These are phyloP conservation scores for Nerophis ophidion DNA, from an alignment of 2,113 vertebrate genomes.

Conservation along the genomic window DNA sequence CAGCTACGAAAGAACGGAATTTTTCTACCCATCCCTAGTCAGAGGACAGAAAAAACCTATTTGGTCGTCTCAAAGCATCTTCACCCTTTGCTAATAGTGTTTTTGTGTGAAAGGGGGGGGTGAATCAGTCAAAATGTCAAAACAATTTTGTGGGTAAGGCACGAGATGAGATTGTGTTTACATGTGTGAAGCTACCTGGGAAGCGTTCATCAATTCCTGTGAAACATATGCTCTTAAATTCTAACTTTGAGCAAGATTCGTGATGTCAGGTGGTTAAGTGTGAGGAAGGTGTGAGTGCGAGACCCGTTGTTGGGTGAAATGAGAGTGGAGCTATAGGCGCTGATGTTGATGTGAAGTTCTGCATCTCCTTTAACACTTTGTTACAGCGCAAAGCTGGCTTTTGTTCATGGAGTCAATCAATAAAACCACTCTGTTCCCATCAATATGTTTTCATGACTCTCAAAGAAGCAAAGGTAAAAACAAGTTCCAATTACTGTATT, in stretches of 20 bases:
- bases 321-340: constrained; percentile 34
- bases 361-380: constrained; percentile 8
- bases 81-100: not conserved
- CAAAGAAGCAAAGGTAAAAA: too few relatives aligned
- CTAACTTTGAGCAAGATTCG: constrained; percentile 33
- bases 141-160: not conserved
- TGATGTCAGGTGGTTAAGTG: constrained; percentile 46
- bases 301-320: constrained; percentile 4
- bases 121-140: constrained; percentile 5
- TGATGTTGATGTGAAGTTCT: constrained; percentile 18
- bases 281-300: constrained; percentile 8
- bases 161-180: constrained; percentile 34
- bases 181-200: constrained; percentile 10
- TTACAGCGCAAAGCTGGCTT: not conserved
- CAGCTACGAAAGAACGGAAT: not conserved
- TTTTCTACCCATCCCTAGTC: not conserved
- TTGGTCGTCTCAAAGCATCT: not conserved
- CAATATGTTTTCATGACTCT: not conserved
- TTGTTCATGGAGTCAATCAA: not conserved
- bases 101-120: not conserved
- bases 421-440: not conserved
- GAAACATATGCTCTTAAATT: constrained; percentile 22
- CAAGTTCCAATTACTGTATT: too few relatives aligned
- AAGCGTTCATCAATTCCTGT: constrained; percentile 30
- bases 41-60: not conserved